These are phyloP conservation scores for Ciconia boyciana DNA, from an alignment of 2,113 vertebrate genomes.

Conservation along the genomic window DNA sequence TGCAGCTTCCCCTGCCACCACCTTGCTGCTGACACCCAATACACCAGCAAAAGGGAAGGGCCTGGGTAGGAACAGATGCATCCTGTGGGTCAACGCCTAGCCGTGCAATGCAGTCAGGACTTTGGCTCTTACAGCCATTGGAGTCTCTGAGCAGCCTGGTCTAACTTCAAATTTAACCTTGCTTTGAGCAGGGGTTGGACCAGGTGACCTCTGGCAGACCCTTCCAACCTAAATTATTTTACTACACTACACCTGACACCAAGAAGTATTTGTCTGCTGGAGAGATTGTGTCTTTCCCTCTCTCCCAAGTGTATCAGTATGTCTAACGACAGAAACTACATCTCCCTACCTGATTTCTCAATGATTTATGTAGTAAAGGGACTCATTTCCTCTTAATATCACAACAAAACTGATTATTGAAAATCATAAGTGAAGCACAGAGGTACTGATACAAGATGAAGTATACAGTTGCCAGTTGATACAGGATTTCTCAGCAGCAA, in stretches of 20 bases:
- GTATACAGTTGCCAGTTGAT: not conserved
- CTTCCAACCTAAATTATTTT: not conserved
- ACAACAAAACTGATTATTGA: not conserved
- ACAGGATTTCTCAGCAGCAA: not conserved
- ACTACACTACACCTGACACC: not conserved
- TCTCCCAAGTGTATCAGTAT: not conserved
- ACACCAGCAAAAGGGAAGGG: not conserved
- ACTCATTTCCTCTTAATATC: not conserved
- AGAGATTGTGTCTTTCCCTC: not conserved
- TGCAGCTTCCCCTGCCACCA: not conserved
- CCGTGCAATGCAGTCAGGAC: accelerated
- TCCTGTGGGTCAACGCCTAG: not conserved
- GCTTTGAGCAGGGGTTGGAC: not conserved
- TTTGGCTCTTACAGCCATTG: not conserved
- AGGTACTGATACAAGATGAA: not conserved
- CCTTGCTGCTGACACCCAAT: accelerated
- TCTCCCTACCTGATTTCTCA: not conserved
- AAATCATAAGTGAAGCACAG: not conserved
- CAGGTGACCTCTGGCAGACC: not conserved
- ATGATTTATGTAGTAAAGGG: not conserved
- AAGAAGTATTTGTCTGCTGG: not conserved
- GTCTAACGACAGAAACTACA: not conserved
- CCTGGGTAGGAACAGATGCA: not conserved
- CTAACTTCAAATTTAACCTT: not conserved
- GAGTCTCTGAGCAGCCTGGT: not conserved